phyloP scores from a whole-genome alignment of 23 tunicate species.

The Corella eumyota region DNA sequence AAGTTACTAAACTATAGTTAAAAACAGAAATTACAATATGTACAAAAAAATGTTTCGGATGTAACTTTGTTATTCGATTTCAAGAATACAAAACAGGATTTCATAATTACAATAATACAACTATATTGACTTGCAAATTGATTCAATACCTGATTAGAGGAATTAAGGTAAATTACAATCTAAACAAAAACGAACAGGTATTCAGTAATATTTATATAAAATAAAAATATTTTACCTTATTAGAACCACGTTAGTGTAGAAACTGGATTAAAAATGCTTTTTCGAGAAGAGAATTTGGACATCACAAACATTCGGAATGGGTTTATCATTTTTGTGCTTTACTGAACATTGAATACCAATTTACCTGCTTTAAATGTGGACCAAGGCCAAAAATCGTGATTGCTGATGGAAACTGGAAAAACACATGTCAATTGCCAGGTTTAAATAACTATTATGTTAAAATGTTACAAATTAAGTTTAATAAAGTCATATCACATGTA shows the following conservation, averaged over 20 bases:
- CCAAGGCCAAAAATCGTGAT: no score
- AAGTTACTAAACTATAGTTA: no score
- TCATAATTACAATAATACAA: conserved; percentile 4
- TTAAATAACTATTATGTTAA: neutral
- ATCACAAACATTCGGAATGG: no score
- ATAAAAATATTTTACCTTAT: neutral
- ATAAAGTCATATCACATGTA: no score
- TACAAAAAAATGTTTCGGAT: neutral
- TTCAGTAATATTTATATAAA: no score
- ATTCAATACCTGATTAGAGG: neutral
- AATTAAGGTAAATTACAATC: no score
- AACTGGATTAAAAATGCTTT: no score
- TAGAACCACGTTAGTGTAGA: neutral
- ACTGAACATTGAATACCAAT: neutral
- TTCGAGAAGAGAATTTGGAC: no score
- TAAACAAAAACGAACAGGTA: no score
- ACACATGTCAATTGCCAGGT: conserved; percentile 1
- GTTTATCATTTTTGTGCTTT: conserved; percentile 5
- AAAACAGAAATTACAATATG: neutral
- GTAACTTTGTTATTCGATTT: conserved; percentile 1
- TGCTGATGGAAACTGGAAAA: no score
- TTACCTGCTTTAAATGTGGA: conserved; percentile 1
- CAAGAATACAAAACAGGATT: conserved; percentile 1
- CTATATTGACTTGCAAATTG: neutral
- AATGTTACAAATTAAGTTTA: no score